These are phyloP conservation scores for Aproaerema taeniolella DNA, from an alignment of 2,888 invertebrate species.

Conservation along the genomic window DNA sequence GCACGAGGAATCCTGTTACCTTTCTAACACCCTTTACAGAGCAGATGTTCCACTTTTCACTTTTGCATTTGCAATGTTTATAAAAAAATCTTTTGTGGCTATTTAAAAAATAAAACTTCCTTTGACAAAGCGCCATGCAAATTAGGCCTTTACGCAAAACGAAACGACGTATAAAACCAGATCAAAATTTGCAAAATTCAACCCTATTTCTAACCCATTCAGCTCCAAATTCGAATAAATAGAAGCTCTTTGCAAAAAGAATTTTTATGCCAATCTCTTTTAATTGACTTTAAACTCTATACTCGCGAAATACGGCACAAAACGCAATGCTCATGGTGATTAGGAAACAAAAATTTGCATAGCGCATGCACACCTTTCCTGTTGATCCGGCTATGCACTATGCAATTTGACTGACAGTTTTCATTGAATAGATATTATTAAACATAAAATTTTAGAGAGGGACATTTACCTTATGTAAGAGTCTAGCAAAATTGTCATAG, in stretches of 20 bases:
- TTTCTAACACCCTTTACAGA: constrained; percentile 28
- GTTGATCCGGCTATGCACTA: constrained; percentile 65
- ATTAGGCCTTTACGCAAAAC: constrained; percentile 46
- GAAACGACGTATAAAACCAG: constrained; percentile 29
- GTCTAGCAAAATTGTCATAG: constrained; percentile 1
- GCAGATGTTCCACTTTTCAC: constrained; percentile 71
- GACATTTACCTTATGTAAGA: no score
- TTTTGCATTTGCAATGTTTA: constrained; percentile 63
- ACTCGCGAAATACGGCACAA: not conserved
- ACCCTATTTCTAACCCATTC: constrained; percentile 30
- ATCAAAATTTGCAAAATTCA: constrained; percentile 27
- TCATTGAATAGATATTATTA: constrained; percentile 37
- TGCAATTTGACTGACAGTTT: constrained; percentile 69
- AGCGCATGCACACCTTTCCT: constrained; percentile 64
- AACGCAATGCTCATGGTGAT: constrained; percentile 22
- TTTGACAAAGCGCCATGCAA: constrained; percentile 73
- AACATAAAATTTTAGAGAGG: no score
- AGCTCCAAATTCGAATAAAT: constrained; percentile 35
- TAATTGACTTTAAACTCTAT: constrained; percentile 21
- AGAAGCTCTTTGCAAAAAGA: constrained; percentile 34
- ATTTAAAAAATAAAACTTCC: constrained; percentile 69
- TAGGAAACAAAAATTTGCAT: constrained; percentile 61
- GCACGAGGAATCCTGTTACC: constrained; percentile 16
- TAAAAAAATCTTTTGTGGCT: constrained; percentile 74
- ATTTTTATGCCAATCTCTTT: constrained; percentile 37